Conservation (phyloP, 2,888 invertebrate species). For the Oscheius sp. region DNA sequence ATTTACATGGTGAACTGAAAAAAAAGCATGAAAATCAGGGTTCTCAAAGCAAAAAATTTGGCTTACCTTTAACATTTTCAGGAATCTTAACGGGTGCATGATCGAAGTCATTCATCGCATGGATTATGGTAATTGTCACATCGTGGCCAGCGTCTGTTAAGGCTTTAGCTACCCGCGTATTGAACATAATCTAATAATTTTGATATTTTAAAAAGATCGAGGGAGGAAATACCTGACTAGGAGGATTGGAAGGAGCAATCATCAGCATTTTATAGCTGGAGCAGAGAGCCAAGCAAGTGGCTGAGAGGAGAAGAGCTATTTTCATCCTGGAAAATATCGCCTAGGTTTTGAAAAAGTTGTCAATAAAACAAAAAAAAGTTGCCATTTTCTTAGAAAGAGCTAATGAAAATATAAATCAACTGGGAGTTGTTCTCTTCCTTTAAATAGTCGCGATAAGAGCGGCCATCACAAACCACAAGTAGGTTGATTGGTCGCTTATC, state of each 20-base stretch:
- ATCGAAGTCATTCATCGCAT: constrained; percentile 27
- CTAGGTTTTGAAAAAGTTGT: too few species aligned
- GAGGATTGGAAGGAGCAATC: constrained; percentile 49
- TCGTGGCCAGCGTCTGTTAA: constrained; percentile 56
- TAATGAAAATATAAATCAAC: too few species aligned
- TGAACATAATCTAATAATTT: constrained; percentile 48
- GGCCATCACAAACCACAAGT: not conserved
- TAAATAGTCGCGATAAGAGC: not conserved
- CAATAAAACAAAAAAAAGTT: too few species aligned
- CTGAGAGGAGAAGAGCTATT: not conserved
- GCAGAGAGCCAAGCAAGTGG: not conserved
- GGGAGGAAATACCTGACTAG: constrained; percentile 42
- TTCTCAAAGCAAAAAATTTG: too few species aligned
- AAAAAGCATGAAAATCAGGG: not conserved
- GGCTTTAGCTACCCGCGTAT: constrained; percentile 49
- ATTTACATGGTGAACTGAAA: constrained; percentile 25
- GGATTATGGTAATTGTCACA: constrained; percentile 48
- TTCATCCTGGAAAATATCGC: too few species aligned
- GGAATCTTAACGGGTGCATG: constrained; percentile 9
- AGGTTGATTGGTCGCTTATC: not conserved
- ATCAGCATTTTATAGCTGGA: constrained; percentile 42
- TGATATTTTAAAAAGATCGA: not conserved
- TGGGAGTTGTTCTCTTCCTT: too few species aligned
- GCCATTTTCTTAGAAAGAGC: not conserved
- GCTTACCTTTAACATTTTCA: constrained; percentile 24